phyloP scores from a whole-genome alignment of 2,797 vertebrate genomes.

The Microctenopoma steveboyesi region DNA sequence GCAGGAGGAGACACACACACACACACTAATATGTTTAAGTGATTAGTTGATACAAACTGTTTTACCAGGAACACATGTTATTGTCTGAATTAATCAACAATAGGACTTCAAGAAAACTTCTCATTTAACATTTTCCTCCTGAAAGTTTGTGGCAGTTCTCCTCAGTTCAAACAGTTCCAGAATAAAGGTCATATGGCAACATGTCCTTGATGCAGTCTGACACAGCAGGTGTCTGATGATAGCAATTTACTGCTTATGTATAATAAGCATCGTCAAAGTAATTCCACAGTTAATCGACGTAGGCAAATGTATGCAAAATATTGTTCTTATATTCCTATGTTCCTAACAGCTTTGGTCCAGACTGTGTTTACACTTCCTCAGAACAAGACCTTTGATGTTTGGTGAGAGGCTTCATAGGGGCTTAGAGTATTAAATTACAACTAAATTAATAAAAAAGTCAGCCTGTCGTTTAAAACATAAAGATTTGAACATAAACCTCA shows the following conservation, averaged over 20 bases:
- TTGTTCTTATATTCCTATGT: too few species aligned
- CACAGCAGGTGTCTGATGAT: not conserved
- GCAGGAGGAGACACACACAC: conserved; percentile 39
- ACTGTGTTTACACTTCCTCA: too few species aligned
- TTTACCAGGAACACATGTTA: conserved; percentile 46
- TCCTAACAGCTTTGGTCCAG: too few species aligned
- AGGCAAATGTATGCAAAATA: too few species aligned
- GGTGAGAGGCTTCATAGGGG: too few species aligned
- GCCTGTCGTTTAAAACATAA: too few species aligned
- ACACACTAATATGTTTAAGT: conserved; percentile 28
- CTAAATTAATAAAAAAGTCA: too few species aligned
- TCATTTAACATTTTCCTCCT: conserved; percentile 24
- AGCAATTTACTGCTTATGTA: not conserved
- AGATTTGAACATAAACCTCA: too few species aligned
- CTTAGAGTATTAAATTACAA: too few species aligned
- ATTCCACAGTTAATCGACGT: not conserved
- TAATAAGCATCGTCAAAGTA: not conserved
- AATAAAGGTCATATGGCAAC: conserved; percentile 4
- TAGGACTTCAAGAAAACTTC: conserved; percentile 22
- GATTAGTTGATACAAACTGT: conserved; percentile 58
- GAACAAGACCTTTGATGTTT: too few species aligned
- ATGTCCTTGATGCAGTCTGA: not conserved
- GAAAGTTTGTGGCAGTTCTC: conserved; percentile 12
- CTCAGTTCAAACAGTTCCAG: conserved; percentile 4
- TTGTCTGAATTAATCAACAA: conserved; percentile 48